Base-by-base conservation (phyloP, 2,797 vertebrate species). In the Mallotus villosus region DNA sequence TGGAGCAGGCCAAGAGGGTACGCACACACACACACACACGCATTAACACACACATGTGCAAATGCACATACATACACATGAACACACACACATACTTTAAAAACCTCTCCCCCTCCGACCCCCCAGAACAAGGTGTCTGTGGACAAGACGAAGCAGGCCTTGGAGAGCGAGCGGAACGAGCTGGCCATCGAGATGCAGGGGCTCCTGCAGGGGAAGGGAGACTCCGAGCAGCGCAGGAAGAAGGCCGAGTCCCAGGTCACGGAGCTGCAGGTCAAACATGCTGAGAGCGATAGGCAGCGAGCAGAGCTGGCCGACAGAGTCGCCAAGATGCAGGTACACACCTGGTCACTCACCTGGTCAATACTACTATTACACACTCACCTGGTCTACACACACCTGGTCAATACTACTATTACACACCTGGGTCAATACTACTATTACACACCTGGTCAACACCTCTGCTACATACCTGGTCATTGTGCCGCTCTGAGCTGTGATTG, bases 1-100 rank as follows among this genome's bases (percentile, higher is more conserved):
- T 99, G 82, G 98, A 99, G 80, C 97, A 98, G 90, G 94, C 95
- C 0, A 99, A 97, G 85, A 92, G 98, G 93, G 98, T 99, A 88
- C 0, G 63, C 53, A 0, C 6, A 49, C 41, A 29, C 3, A 17
- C 46, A 4, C 65, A 14, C 8, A 29, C 0, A 32, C 2, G 2
- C 51, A 53, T 0, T n/a, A 25, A 27, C 17, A 55, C 19, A 51
- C 22, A 67, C 7, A 49, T 29, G 62, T 19, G 4, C 7, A 1
- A 8, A 34, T 63, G 32, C 64, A 12, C 64, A 49, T 41, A 17
- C 19, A 24, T 32, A 34, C 7, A 59, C 32, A 5, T 34, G 6
- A 5, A 53, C 51, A 19, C 51, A 53, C 1, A 29, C 51, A 27
- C 17, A 55, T 9, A 27, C 46, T 12, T 5, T 8, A 72, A 29